Base-by-base conservation (phyloP, 1,140 invertebrate species). In the Lamellibrachia luymesi region DNA sequence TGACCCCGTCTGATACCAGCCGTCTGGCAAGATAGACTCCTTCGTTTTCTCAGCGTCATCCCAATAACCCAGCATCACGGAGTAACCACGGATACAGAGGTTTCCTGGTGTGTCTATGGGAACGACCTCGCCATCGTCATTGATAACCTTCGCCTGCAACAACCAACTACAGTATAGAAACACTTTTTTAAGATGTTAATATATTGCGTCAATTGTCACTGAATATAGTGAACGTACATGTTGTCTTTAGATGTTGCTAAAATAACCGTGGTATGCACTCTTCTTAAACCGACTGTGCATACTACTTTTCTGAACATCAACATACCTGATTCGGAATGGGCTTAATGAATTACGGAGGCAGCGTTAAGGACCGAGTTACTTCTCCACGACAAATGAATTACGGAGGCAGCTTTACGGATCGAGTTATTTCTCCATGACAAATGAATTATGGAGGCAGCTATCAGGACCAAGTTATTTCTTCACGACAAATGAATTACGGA, bases 1-100 rank as follows among this genome's bases (percentile, higher is more conserved):
- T 97, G 97, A 98, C 98, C 98, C 99, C n/a, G 98, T 99, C 95
- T 97, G 97, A 8, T 99, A 97, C 99, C 99, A 99, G 27, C 97
- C 96, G 89, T 98, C 98, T 6, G 96, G 93, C 13, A 96, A 97
- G 2, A 99, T 96, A 0, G 97, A 97, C 94, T 98, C 97, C 50
- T 96, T 97, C 0, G 98, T 99, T 96, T 98, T 98, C 64, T 97
- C 97, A 5, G 97, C 97, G 95, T 99, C 98, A 6, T 97, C 96
- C 97, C 98, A 99, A 95, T 99, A 99, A n/a, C 97, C 97, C 90
- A 98, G 95, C 98, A 99, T 99, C 4, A 96, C 97, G 50, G 95
- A 95, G 95, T 99, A 99, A 0, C 98, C 98, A 92, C 98, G 97
- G 0, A 98, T 97, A 94, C 97, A 98, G 2, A 99, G 96, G 96